These are phyloP conservation scores for Octopus sinensis DNA, from an alignment of 1,140 invertebrate genomes.

Conservation along the genomic window DNA sequence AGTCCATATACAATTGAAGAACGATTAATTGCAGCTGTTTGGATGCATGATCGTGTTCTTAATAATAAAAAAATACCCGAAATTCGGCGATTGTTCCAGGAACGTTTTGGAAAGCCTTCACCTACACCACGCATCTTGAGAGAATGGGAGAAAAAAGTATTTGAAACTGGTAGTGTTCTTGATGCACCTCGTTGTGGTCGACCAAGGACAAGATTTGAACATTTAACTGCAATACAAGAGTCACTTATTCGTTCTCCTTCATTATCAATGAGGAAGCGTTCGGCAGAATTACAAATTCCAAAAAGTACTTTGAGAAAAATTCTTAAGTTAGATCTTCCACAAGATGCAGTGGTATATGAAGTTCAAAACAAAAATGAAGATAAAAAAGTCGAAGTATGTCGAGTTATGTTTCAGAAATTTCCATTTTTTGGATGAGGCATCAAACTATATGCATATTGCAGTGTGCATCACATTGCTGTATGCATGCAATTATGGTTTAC, in stretches of 20 bases:
- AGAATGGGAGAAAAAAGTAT: conserved; percentile 7
- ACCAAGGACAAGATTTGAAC: neutral
- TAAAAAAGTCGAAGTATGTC: too few relatives aligned
- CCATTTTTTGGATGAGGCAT: too few relatives aligned
- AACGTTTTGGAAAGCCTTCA: conserved; percentile 1
- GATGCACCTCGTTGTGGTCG: neutral
- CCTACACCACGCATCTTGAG: neutral
- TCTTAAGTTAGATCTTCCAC: neutral
- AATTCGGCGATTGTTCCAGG: neutral
- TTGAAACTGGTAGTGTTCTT: neutral
- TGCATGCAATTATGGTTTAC: too few relatives aligned
- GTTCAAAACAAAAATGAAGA: too few relatives aligned
- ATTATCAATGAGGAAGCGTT: neutral
- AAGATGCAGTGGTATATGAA: too few relatives aligned
- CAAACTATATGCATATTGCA: too few relatives aligned
- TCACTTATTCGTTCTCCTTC: neutral
- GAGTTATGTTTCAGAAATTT: too few relatives aligned
- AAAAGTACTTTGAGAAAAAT: neutral
- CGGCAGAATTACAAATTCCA: neutral
- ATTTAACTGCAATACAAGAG: neutral
- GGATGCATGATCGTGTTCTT: neutral
- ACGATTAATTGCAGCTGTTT: neutral
- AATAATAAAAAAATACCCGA: neutral
- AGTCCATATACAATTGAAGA: conserved; percentile 7
- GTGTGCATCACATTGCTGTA: too few relatives aligned